Percentiles rank a stretch among this genome's conserved stretches.
These are phyloP conservation scores for Phytoseiulus persimilis DNA, from an alignment of 2,888 invertebrate species.

Conservation along the genomic window DNA sequence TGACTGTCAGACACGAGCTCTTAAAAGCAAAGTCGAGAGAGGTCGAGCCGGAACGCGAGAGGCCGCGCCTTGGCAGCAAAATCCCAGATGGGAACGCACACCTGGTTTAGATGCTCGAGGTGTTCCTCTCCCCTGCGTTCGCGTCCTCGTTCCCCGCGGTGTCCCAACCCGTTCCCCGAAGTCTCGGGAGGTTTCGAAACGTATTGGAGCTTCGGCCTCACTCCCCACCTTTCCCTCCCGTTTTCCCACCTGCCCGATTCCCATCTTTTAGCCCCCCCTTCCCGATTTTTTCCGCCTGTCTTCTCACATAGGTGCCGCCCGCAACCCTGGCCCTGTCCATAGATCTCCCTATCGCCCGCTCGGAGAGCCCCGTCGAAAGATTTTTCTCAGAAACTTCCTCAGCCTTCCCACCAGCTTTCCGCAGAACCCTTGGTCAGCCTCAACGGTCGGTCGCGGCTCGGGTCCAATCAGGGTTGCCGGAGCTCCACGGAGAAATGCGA, in stretches of 20 bases:
- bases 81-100: not conserved
- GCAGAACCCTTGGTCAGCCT: not conserved
- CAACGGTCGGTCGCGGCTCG: not conserved
- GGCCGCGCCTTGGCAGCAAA: not conserved
- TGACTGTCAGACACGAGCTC: not conserved
- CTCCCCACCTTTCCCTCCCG: not conserved
- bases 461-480: no score
- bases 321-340: not conserved
- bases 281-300: not conserved
- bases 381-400: not conserved
- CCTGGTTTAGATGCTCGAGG: not conserved
- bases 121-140: not conserved
- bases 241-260: not conserved
- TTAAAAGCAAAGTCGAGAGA: not conserved
- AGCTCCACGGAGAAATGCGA: no score
- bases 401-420: not conserved
- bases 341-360: not conserved
- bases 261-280: not conserved
- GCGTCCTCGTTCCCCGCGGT: not conserved
- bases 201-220: not conserved
- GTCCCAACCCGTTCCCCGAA: not conserved
- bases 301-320: not conserved
- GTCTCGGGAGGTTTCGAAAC: not conserved
- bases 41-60: not conserved
- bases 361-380: not conserved